phyloP scores from a whole-genome alignment of 1,140 invertebrate genomes.

The Leptestheria dahalacensis region DNA sequence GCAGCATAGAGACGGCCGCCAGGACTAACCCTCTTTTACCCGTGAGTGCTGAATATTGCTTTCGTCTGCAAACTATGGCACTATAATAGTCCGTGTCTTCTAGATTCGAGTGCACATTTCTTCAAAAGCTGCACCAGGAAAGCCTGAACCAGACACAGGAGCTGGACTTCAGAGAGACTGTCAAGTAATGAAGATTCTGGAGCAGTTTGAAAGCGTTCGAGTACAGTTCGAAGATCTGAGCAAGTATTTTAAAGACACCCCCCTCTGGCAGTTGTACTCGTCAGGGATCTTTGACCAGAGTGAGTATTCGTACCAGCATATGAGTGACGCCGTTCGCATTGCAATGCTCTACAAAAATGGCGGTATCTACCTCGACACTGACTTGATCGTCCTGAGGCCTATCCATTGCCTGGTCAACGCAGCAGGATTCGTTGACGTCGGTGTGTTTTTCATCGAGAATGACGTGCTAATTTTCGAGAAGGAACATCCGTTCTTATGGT shows the following conservation, averaged over 20 bases:
- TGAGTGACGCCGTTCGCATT: constrained; percentile 10
- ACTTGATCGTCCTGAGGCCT: background rate
- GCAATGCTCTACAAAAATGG: background rate
- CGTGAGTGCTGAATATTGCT: background rate
- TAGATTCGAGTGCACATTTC: constrained; percentile 36
- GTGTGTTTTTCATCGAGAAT: constrained; percentile 22
- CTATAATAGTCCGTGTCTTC: constrained; percentile 21
- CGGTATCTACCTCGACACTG: constrained; percentile 5
- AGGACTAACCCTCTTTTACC: constrained; percentile 35
- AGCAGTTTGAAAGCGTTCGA: constrained; percentile 39
- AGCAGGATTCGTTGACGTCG: constrained; percentile 29
- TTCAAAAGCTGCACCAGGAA: constrained; percentile 26
- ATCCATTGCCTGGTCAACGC: constrained; percentile 1
- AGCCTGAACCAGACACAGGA: constrained; percentile 19
- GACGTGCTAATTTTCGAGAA: background rate
- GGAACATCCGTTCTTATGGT: background rate
- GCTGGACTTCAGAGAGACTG: background rate
- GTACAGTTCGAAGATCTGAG: constrained; percentile 37
- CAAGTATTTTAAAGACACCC: constrained; percentile 40
- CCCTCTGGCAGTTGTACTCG: constrained; percentile 40
- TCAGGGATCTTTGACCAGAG: constrained; percentile 33
- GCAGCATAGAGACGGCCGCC: constrained; percentile 49
- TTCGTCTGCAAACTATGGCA: background rate
- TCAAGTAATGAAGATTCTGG: constrained; percentile 27
- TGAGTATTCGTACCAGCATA: constrained; percentile 19